These are phyloP conservation scores for Myrmecobius fasciatus DNA, from an alignment of 2,113 vertebrate genomes.

Conservation along the genomic window DNA sequence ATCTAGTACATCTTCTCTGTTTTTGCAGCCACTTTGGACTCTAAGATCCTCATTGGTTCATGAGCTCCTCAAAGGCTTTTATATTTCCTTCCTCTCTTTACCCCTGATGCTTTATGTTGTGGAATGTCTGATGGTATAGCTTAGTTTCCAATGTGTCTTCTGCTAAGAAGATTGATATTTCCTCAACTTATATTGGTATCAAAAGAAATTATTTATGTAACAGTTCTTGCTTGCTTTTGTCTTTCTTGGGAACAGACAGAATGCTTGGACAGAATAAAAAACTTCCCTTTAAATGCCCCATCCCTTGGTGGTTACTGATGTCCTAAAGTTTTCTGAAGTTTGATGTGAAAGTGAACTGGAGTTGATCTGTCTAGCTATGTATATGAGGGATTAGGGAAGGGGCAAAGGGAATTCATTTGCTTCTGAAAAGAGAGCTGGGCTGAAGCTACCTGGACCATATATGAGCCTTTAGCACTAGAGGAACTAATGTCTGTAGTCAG, in stretches of 20 bases:
- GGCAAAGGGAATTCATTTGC: neutral
- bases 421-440: neutral
- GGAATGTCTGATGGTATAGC: no score
- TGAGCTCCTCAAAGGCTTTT: no score
- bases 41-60: no score
- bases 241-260: neutral
- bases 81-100: no score
- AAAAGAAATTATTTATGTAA: neutral
- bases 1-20: no score
- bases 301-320: neutral
- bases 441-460: neutral
- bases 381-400: neutral
- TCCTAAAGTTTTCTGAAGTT: neutral
- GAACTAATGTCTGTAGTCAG: neutral
- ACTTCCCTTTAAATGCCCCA: neutral
- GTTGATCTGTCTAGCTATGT: neutral
- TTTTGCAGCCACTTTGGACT: no score
- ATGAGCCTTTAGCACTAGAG: neutral
- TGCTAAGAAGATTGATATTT: no score
- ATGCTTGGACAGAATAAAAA: neutral
- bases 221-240: neutral
- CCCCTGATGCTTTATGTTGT: no score
- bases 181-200: neutral
- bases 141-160: no score
- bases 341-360: neutral